Evolutionary conservation across 2,888 invertebrate genomes (phyloP).

Genomic region (Thalpophila matura): DNA sequence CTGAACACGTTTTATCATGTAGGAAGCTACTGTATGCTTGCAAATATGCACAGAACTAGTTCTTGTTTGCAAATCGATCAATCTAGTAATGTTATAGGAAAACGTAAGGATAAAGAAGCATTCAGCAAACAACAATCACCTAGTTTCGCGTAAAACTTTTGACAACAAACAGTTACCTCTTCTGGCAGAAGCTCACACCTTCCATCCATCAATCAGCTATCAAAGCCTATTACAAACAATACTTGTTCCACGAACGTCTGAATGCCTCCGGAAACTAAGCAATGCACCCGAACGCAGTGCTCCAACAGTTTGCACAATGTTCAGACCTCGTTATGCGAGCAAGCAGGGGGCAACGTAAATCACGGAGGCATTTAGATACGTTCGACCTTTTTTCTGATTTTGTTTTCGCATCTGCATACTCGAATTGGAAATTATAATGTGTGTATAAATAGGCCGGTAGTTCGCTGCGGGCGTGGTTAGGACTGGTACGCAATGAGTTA

Average conservation of each 20-base stretch:
- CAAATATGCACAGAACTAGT: constrained; percentile 10
- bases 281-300: constrained; percentile 35
- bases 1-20: background rate
- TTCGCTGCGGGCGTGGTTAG: constrained; percentile 42
- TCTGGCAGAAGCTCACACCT: constrained; percentile 39
- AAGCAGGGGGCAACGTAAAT: constrained; percentile 67
- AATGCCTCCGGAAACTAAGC: constrained; percentile 79
- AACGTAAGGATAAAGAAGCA: constrained; percentile 2
- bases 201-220: constrained; percentile 55
- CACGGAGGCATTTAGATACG: constrained; percentile 45
- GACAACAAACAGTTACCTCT: constrained; percentile 37
- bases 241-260: constrained; percentile 71
- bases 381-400: constrained; percentile 54
- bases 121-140: constrained; percentile 3
- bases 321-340: constrained; percentile 62
- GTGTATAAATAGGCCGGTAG: constrained; percentile 48
- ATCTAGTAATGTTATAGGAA: background rate
- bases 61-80: constrained; percentile 1
- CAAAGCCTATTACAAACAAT: constrained; percentile 53
- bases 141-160: constrained; percentile 21
- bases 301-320: constrained; percentile 60
- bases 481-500: constrained; percentile 41
- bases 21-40: background rate
- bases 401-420: constrained; percentile 63
- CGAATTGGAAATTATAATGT: constrained; percentile 64